Base-by-base conservation (phyloP, 1,140 invertebrate species). In the Lerema accius region DNA sequence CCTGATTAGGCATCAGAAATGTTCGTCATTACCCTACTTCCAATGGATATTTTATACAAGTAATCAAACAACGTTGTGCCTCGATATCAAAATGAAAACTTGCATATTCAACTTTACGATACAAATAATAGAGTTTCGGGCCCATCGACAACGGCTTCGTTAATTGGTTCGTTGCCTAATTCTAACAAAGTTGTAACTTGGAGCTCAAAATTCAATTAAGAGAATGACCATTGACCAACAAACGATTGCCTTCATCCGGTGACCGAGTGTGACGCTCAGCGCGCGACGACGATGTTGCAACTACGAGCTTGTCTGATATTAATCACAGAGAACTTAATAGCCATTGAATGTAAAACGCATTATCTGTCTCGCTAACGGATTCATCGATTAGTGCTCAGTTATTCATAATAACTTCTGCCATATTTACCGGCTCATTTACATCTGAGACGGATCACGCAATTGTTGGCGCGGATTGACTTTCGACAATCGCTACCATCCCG, bases 391-490 rank as follows among this genome's bases (percentile, higher is more conserved):
- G 58, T 58, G 50, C 32, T 26, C 43, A 48, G 23, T 11, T 42
- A 39, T 46, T 53, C 37, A 59, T 51, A 66, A 61, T 61, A 40
- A n/a, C 49, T 15, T 42, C 23, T 42, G 23, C 39, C 53, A 42
- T 23, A 42, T 53, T 67, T 55, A 53, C 50, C 40, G 55, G 42
- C 53, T 67, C 59, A 67, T 67, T 67, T 67, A 40, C 59, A 67
- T 67, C 56, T 32, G 42, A 45, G 55, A 55, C 49, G 46, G 17
- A 48, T 45, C 59, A 63, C 37, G 53, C 48, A 67, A 59, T 49
- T 14, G 51, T 56, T 49, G 46, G 14, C 26, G 17, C 23, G 19
- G 14, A 59, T 48, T 23, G 28, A 35, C 45, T 59, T 59, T 32
- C 26, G 19, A 32, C 14, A 1, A 61, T 32, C 45, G 17, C 45